Conservation (phyloP, 1,140 invertebrate species). For the Penaeus chinensis region DNA sequence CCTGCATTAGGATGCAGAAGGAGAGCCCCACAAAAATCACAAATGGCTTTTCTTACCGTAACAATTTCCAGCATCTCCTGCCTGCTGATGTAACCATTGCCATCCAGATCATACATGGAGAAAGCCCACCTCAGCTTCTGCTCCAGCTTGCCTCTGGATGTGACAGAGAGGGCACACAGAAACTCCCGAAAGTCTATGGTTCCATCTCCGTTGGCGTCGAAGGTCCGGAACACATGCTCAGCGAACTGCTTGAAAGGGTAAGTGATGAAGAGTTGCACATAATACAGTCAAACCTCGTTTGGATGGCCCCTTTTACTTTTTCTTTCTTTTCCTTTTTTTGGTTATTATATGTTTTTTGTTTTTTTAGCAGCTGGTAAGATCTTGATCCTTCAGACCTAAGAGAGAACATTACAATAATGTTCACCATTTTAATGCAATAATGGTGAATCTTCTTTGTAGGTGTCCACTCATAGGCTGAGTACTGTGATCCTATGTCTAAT, state of each 20-base stretch:
- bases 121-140: constrained; percentile 99
- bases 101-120: constrained; percentile 96
- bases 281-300: constrained; percentile 56
- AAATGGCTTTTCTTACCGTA: constrained; percentile 75
- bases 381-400: not conserved
- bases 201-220: constrained; percentile 97
- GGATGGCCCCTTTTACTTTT: constrained; percentile 20
- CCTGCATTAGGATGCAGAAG: too few relatives aligned
- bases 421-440: too few relatives aligned
- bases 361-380: not conserved
- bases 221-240: constrained; percentile 97
- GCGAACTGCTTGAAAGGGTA: constrained; percentile 79
- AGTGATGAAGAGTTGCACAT: constrained; percentile 61
- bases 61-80: constrained; percentile 98
- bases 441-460: not conserved
- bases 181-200: constrained; percentile 98
- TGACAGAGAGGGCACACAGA: constrained; percentile 93
- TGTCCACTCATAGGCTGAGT: not conserved
- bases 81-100: constrained; percentile 93
- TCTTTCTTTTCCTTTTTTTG: not conserved
- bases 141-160: constrained; percentile 95
- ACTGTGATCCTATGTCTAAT: not conserved
- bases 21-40: not conserved
- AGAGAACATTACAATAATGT: not conserved
- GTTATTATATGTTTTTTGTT: not conserved